phyloP scores from a whole-genome alignment of 2,797 vertebrate species.

The Meda fulgida region DNA sequence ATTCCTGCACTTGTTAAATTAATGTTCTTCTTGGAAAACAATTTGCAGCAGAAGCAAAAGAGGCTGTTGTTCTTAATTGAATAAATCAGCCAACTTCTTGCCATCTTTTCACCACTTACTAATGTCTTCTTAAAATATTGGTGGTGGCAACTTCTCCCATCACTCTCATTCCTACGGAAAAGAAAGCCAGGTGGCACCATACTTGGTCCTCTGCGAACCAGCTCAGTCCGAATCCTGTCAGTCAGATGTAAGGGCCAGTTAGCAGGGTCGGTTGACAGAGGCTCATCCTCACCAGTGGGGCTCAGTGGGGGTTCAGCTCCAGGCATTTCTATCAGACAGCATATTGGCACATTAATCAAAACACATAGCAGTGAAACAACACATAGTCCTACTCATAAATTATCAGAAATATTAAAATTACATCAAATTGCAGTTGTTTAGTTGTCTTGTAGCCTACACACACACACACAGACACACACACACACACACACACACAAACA shows the following conservation, averaged over 20 bases:
- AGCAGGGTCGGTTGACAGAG: no score
- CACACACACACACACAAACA: no score
- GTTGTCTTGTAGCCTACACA: no score
- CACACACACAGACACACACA: no score
- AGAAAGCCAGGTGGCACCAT: slow-evolving; percentile 34
- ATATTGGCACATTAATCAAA: background rate
- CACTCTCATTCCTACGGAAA: slow-evolving; percentile 34
- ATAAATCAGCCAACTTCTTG: slow-evolving; percentile 32
- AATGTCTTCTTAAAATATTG: slow-evolving; percentile 50
- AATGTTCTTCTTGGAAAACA: slow-evolving; percentile 43
- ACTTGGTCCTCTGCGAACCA: slow-evolving; percentile 45
- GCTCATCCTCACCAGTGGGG: no score
- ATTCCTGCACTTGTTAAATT: slow-evolving; percentile 28
- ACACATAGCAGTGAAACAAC: background rate
- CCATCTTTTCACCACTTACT: slow-evolving; percentile 34
- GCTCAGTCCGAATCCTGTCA: no score
- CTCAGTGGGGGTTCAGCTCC: background rate
- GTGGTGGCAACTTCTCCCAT: slow-evolving; percentile 45
- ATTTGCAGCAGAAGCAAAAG: slow-evolving; percentile 47
- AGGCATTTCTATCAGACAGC: slow-evolving; percentile 39
- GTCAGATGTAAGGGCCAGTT: no score
- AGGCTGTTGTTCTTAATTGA: slow-evolving; percentile 34
- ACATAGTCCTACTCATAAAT: background rate
- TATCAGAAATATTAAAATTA: background rate
- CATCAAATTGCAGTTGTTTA: slow-evolving; percentile 17